phyloP scores from a whole-genome alignment of 2,113 vertebrate genomes.

The Chlorocebus sabaeus region DNA sequence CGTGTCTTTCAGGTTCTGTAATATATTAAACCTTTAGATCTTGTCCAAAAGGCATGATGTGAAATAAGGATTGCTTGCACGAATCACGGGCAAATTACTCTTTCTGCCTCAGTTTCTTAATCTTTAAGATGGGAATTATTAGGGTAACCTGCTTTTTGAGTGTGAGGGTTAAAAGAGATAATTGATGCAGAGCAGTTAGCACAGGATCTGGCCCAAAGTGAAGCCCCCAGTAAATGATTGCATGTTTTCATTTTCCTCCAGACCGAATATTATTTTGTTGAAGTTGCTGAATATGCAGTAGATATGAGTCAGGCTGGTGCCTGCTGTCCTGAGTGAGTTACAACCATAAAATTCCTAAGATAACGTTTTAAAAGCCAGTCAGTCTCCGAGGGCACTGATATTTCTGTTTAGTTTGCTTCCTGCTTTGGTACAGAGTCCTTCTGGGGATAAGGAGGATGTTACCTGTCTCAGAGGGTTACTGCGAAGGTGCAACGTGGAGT shows the following conservation, averaged over 20 bases:
- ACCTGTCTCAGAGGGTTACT: neutral
- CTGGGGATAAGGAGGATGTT: neutral
- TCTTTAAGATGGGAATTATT: neutral
- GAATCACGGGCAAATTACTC: neutral
- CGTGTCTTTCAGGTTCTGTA: neutral
- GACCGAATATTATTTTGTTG: neutral
- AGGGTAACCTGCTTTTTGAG: neutral
- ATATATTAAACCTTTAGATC: neutral
- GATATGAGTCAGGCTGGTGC: neutral
- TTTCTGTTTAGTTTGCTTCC: neutral
- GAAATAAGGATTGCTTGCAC: neutral
- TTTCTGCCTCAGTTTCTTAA: neutral
- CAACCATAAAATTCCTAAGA: neutral
- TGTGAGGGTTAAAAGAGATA: neutral
- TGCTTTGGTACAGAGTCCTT: neutral
- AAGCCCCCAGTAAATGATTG: neutral
- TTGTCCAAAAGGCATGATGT: neutral
- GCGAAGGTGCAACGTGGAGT: neutral
- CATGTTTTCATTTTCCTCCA: neutral
- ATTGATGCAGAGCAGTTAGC: neutral
- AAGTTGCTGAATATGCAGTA: neutral
- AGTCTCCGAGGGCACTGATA: neutral
- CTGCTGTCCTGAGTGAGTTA: neutral
- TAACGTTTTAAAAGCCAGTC: neutral
- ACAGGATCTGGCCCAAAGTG: neutral